A percentile compares a stretch with the other conserved stretches of the same genome.
Conservation (phyloP, 2,113 vertebrate species). For the Tragelaphus imberbis region DNA sequence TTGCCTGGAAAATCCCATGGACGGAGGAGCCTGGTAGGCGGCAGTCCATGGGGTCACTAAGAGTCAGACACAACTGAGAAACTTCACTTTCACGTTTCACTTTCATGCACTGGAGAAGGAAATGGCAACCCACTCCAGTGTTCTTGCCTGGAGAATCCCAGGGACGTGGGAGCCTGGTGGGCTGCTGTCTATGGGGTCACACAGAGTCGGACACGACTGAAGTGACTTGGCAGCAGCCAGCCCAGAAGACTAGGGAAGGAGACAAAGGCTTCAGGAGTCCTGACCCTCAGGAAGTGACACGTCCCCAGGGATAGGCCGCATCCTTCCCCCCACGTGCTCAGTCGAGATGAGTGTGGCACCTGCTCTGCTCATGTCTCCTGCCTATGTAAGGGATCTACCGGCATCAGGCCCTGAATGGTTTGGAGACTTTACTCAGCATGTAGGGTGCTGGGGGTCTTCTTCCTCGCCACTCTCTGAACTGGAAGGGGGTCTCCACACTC, state of each 20-base stretch:
- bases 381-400: neutral
- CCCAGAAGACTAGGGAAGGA: neutral
- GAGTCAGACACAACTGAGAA: too few relatives aligned
- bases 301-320: accelerated
- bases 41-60: neutral
- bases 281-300: neutral
- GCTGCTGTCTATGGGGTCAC: too few relatives aligned
- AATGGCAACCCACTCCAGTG: too few relatives aligned
- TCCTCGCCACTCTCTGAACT: neutral
- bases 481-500: neutral
- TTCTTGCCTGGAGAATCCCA: too few relatives aligned
- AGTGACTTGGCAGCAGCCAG: neutral
- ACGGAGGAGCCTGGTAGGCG: neutral
- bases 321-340: accelerated
- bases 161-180: neutral
- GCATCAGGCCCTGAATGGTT: neutral
- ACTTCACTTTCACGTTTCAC: too few relatives aligned
- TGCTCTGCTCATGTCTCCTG: neutral
- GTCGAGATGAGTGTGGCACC: neutral
- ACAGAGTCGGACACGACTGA: neutral
- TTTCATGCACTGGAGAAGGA: too few relatives aligned
- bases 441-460: neutral
- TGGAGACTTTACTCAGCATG: neutral
- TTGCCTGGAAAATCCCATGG: neutral
- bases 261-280: neutral